These are phyloP conservation scores for Labeo rohita DNA, from an alignment of 2,113 vertebrate species.

Conservation along the genomic window DNA sequence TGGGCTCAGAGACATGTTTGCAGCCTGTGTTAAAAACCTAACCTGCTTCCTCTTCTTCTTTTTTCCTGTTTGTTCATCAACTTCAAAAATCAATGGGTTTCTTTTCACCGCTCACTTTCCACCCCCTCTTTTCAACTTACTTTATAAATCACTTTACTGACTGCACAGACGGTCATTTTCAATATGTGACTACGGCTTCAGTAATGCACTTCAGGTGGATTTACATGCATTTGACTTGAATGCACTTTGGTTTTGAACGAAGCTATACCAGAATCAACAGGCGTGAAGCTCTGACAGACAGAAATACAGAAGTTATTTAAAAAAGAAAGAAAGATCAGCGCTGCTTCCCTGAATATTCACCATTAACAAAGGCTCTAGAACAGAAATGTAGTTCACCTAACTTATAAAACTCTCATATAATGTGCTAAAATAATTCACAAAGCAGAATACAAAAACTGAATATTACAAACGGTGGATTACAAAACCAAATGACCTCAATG, in stretches of 20 bases:
- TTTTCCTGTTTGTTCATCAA: constrained; percentile 23
- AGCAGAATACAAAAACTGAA: not conserved
- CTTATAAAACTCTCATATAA: not conserved
- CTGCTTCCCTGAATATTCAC: constrained; percentile 8
- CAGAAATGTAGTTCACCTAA: not conserved
- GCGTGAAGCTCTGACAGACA: not conserved
- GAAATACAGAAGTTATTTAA: not conserved
- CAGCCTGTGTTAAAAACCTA: not conserved
- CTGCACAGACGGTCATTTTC: not conserved
- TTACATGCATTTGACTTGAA: not conserved
- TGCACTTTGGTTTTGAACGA: constrained; percentile 2
- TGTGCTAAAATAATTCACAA: constrained; percentile 6
- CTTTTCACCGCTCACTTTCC: not conserved
- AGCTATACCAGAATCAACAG: not conserved
- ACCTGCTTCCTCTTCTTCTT: constrained; percentile 4
- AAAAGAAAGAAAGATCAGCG: not conserved
- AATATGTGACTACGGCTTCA: not conserved
- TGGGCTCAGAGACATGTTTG: not conserved
- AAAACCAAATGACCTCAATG: not conserved
- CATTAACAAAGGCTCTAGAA: not conserved
- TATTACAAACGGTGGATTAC: constrained; percentile 1
- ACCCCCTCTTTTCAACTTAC: not conserved
- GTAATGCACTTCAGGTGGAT: constrained; percentile 27
- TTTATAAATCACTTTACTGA: not conserved
- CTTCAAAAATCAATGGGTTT: not conserved